Evolutionary conservation across 64 coral and sea anemone species (phyloP).

Genomic region (Dendrophyllia cribrosa): DNA sequence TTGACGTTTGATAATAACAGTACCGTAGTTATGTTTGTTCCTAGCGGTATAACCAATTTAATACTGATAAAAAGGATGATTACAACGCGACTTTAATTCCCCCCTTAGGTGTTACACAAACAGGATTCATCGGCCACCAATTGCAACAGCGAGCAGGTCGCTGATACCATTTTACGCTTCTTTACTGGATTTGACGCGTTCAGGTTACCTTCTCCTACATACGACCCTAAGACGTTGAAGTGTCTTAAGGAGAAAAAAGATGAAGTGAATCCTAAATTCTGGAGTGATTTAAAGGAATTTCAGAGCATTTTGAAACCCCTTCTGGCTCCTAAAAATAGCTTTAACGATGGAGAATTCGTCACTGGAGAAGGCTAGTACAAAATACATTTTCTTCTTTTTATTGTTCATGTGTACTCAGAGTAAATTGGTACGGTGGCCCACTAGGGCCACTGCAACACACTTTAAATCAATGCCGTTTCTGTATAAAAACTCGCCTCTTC

Average conservation of each 20-base stretch:
- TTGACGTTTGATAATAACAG: too few species aligned
- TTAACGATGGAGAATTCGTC: neutral
- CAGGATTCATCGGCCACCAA: neutral
- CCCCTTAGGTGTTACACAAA: constrained; percentile 47
- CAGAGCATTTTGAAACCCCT: constrained; percentile 11
- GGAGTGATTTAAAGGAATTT: constrained; percentile 44
- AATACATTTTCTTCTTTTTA: neutral
- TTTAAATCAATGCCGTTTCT: too few species aligned
- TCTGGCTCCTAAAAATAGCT: constrained; percentile 1
- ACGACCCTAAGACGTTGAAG: constrained; percentile 38
- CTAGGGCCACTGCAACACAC: too few species aligned
- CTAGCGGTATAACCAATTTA: too few species aligned
- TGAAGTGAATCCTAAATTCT: constrained; percentile 39
- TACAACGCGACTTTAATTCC: too few species aligned
- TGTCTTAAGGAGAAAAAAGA: constrained; percentile 15
- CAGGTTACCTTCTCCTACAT: constrained; percentile 58
- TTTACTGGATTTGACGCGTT: constrained; percentile 77
- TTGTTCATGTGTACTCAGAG: too few species aligned
- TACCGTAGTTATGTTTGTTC: too few species aligned
- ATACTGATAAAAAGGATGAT: too few species aligned
- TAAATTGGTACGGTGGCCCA: too few species aligned
- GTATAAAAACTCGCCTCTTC: too few species aligned
- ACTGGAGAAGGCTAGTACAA: neutral
- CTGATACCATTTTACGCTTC: constrained; percentile 58
- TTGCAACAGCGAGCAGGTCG: constrained; percentile 2